phyloP scores from a whole-genome alignment of 1,140 invertebrate species.

The Tetramorium parvispinum region DNA sequence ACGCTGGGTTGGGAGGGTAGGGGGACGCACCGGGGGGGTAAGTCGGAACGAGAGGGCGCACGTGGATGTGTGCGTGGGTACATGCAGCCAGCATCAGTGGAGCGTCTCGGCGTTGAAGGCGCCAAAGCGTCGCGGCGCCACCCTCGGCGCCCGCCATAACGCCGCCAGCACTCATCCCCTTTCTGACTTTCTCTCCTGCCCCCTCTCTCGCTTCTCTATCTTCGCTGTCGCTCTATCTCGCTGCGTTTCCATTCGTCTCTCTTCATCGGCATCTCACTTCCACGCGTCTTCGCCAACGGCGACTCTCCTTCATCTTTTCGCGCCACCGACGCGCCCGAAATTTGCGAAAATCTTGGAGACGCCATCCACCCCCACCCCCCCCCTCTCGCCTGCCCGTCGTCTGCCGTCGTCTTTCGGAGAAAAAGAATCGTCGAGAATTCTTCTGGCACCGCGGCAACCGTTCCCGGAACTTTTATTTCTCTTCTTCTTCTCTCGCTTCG shows the following conservation, averaged over 20 bases:
- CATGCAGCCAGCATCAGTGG: conserved; percentile 80
- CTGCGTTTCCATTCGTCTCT: conserved; percentile 34
- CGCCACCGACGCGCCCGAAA: conserved; percentile 49
- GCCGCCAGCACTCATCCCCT: conserved; percentile 75
- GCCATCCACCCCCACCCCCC: conserved; percentile 55
- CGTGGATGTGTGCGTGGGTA: conserved; percentile 68
- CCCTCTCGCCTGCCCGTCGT: conserved; percentile 23
- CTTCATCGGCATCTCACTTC: conserved; percentile 45
- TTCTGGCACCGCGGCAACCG: conserved; percentile 33
- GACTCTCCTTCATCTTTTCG: conserved; percentile 47
- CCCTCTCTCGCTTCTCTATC: conserved; percentile 27
- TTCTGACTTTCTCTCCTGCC: conserved; percentile 50
- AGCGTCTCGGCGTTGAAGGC: conserved; percentile 82
- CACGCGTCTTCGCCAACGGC: neutral
- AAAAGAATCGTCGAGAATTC: conserved; percentile 61
- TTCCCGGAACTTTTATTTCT: conserved; percentile 45
- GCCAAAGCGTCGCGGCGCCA: conserved; percentile 85
- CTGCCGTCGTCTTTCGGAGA: conserved; percentile 51
- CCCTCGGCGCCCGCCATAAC: conserved; percentile 83
- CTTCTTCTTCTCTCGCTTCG: neutral
- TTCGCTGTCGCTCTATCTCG: conserved; percentile 48
- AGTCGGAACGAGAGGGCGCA: conserved; percentile 52
- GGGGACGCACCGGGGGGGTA: neutral
- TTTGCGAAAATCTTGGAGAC: conserved; percentile 76
- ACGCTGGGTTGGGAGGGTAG: neutral